These are phyloP conservation scores for Hippocampus kuda DNA, from an alignment of 2,797 vertebrate species.

Conservation along the genomic window DNA sequence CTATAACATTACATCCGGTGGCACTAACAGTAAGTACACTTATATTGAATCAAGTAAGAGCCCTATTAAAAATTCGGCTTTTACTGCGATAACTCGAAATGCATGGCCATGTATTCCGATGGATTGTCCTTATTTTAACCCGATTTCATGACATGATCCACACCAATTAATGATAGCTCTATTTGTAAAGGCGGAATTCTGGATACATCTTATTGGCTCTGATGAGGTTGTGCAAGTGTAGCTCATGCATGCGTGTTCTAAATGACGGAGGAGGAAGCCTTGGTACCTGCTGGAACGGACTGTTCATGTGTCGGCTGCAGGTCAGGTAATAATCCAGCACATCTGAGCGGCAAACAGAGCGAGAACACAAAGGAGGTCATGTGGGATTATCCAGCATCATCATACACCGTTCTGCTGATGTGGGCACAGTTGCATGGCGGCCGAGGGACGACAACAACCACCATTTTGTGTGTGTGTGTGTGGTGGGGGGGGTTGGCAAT, in stretches of 20 bases:
- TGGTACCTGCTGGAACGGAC: conserved; percentile 84
- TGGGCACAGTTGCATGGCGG: not conserved
- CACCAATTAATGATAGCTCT: too few species aligned
- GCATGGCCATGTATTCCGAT: too few species aligned
- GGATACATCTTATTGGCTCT: not conserved
- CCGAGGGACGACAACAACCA: not conserved
- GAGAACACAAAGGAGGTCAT: conserved; percentile 21
- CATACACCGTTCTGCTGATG: not conserved
- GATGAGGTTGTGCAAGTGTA: not conserved
- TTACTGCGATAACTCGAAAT: too few species aligned
- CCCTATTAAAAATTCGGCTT: too few species aligned
- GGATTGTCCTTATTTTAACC: too few species aligned
- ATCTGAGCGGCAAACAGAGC: conserved; percentile 61
- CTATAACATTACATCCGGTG: not conserved
- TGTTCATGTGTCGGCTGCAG: conserved; percentile 77
- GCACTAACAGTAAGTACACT: too few species aligned
- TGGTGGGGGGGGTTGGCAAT: not conserved
- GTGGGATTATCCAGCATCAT: conserved; percentile 12
- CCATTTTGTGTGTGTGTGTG: too few species aligned
- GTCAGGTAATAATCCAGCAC: conserved; percentile 86
- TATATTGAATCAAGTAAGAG: too few species aligned
- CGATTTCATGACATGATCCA: too few species aligned
- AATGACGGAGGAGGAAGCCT: conserved; percentile 12
- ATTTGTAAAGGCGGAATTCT: too few species aligned
- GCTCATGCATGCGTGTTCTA: conserved; percentile 11